A percentile compares a stretch with the other conserved stretches of the same genome.
Conservation (phyloP, 2,888 invertebrate genomes). For the Criorhina ranunculi region DNA sequence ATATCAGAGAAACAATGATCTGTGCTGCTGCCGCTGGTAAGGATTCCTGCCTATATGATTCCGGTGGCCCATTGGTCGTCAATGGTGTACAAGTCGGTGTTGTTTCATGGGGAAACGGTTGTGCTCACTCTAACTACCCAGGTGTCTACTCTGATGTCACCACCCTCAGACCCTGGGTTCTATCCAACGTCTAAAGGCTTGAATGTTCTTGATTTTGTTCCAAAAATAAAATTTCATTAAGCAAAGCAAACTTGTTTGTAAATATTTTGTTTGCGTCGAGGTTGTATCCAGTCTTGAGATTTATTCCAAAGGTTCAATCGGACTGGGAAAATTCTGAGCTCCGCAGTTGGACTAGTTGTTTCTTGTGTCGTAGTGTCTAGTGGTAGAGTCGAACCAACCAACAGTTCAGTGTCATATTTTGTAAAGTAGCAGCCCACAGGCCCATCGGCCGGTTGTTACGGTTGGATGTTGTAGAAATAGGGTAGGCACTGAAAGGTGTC, state of each 20-base stretch:
- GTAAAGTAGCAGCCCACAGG: no score
- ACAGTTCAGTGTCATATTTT: no score
- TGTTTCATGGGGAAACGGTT: slow-evolving; percentile 81
- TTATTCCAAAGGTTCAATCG: no score
- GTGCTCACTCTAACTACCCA: slow-evolving; percentile 79
- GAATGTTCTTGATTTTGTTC: neutral
- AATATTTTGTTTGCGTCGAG: no score
- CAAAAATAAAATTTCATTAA: slow-evolving; percentile 1
- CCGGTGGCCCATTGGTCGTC: slow-evolving; percentile 81
- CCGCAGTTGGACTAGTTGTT: no score
- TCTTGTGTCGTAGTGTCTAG: no score
- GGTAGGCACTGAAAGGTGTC: no score
- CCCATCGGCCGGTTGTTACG: no score
- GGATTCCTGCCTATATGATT: slow-evolving; percentile 82
- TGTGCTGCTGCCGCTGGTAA: slow-evolving; percentile 78
- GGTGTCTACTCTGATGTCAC: slow-evolving; percentile 81
- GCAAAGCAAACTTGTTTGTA: neutral
- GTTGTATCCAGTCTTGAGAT: no score
- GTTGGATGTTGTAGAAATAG: no score
- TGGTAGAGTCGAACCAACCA: no score
- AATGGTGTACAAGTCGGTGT: slow-evolving; percentile 79
- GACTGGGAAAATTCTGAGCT: no score
- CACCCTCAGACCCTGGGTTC: slow-evolving; percentile 68
- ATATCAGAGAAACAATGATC: slow-evolving; percentile 78
- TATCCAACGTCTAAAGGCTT: neutral